Conservation (phyloP, 2,113 vertebrate genomes). For the Mesocricetus auratus region DNA sequence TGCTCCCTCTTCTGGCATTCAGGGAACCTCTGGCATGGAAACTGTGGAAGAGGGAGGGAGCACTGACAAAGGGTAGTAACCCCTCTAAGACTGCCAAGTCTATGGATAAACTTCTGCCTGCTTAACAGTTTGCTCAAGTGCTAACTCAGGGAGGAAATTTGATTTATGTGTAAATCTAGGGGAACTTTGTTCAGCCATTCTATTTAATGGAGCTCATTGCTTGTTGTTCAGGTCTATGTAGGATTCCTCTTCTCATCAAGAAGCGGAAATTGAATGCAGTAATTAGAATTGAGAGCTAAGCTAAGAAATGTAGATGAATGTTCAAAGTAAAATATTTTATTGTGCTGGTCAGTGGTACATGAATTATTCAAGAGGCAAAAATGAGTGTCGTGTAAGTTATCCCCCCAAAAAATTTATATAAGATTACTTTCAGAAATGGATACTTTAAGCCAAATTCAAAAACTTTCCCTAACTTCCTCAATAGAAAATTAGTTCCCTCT, state of each 20-base stretch:
- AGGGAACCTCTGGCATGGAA: background rate
- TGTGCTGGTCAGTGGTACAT: constrained; percentile 66
- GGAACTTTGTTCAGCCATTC: constrained; percentile 12
- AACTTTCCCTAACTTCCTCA: constrained; percentile 56
- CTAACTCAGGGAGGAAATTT: constrained; percentile 53
- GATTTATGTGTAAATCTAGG: constrained; percentile 47
- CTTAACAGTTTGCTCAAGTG: constrained; percentile 29
- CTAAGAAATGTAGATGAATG: constrained; percentile 65
- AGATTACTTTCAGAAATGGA: constrained; percentile 69
- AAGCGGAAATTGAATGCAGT: constrained; percentile 69
- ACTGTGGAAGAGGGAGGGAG: background rate
- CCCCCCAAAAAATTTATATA: background rate
- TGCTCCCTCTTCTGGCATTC: background rate
- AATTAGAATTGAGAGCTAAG: constrained; percentile 73
- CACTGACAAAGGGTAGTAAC: fast-evolving
- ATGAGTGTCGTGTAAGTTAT: constrained; percentile 53
- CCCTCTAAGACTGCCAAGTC: background rate
- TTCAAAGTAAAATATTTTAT: constrained; percentile 70
- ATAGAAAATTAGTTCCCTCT: constrained; percentile 55
- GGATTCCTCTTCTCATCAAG: constrained; percentile 55
- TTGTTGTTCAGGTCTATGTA: constrained; percentile 51
- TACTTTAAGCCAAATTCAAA: constrained; percentile 68
- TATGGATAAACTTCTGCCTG: constrained; percentile 7
- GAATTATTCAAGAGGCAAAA: constrained; percentile 77
- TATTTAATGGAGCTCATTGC: constrained; percentile 64